A percentile compares a stretch with the other conserved stretches of the same genome.
Evolutionary conservation across 2,113 vertebrate genomes (phyloP).

Genomic region (Erpornis zantholeuca): DNA sequence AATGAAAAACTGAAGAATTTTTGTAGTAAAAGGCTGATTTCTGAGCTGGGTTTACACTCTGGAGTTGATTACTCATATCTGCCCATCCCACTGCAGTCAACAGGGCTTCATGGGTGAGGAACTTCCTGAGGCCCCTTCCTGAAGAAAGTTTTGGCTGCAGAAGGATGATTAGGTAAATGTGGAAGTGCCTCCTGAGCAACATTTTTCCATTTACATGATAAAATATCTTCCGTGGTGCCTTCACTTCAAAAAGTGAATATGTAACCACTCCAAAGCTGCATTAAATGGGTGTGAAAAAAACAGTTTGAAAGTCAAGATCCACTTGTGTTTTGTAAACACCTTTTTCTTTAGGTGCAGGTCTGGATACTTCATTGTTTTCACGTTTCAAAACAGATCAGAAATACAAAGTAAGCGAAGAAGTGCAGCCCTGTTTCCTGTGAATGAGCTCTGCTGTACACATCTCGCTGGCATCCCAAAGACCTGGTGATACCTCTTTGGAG

Average conservation of each 20-base stretch:
- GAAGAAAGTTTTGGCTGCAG: not conserved
- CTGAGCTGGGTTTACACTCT: not conserved
- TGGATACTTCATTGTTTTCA: not conserved
- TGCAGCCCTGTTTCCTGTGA: not conserved
- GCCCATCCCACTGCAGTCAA: not conserved
- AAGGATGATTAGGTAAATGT: not conserved
- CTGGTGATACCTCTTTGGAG: not conserved
- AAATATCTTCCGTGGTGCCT: not conserved
- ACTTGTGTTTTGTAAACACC: not conserved
- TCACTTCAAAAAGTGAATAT: not conserved
- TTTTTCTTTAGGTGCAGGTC: not conserved
- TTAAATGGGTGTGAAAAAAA: not conserved
- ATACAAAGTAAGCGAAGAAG: not conserved
- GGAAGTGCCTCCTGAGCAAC: not conserved
- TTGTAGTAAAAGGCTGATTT: not conserved
- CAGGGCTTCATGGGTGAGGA: not conserved
- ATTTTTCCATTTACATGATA: not conserved
- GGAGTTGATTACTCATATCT: not conserved
- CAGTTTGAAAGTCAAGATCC: not conserved
- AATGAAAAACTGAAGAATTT: not conserved
- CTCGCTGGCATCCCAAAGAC: not conserved
- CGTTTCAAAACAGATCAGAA: not conserved
- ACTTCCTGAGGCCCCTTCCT: not conserved
- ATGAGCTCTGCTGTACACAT: not conserved
- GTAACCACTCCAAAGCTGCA: not conserved